Conservation (phyloP, 2,113 vertebrate genomes). For the Oncorhynchus tshawytscha region DNA sequence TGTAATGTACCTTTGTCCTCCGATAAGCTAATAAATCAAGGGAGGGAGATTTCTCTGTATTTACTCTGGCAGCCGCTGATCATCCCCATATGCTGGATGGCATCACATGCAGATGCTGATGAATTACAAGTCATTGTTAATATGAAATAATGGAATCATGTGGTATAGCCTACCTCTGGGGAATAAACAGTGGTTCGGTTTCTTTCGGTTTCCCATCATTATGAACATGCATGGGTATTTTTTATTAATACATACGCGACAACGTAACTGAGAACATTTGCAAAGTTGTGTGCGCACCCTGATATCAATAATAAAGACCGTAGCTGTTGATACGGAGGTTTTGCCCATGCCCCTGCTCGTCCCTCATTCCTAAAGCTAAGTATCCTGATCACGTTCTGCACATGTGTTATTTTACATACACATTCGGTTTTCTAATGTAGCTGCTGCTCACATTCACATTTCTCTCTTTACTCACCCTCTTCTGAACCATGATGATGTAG, state of each 20-base stretch:
- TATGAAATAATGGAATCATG: not conserved
- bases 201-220: not conserved
- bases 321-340: too few species aligned
- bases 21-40: constrained; percentile 54
- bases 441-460: too few species aligned
- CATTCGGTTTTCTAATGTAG: too few species aligned
- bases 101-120: not conserved
- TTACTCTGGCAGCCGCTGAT: constrained; percentile 38
- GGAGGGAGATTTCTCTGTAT: constrained; percentile 36
- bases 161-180: not conserved
- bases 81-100: not conserved
- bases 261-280: not conserved
- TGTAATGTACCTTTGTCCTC: constrained; percentile 50
- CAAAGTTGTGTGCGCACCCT: not conserved
- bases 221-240: not conserved
- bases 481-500: too few species aligned
- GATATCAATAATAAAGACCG: not conserved
- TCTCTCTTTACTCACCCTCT: too few species aligned
- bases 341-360: too few species aligned
- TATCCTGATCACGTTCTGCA: not conserved
- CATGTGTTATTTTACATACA: too few species aligned
- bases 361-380: not conserved
- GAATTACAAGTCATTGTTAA: not conserved
- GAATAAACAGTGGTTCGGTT: not conserved
- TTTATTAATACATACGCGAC: not conserved